Evolutionary conservation across 2,888 invertebrate genomes (phyloP).

Genomic region (Euzophera pinguis): DNA sequence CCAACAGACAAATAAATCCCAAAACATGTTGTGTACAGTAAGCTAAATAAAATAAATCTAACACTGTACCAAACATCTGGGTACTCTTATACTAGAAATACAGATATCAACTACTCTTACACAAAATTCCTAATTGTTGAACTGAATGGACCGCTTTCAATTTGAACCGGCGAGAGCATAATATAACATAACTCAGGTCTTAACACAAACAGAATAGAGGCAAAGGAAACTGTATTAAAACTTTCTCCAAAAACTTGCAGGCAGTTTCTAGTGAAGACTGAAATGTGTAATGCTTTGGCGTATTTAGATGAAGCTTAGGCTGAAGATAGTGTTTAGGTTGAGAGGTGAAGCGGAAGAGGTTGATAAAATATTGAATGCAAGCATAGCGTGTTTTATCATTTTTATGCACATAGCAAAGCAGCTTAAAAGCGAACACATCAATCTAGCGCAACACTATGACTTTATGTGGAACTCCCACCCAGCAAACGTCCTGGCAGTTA

Average conservation of each 20-base stretch:
- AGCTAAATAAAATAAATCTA: too few relatives aligned
- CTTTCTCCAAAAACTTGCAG: slow-evolving; percentile 40
- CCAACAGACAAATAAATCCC: too few relatives aligned
- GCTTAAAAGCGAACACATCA: too few relatives aligned
- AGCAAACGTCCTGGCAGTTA: too few relatives aligned
- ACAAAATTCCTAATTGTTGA: slow-evolving; percentile 2
- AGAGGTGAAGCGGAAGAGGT: not conserved
- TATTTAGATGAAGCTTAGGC: slow-evolving; percentile 20
- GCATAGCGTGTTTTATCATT: too few relatives aligned
- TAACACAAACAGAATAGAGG: slow-evolving; percentile 34
- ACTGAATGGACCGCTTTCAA: slow-evolving; percentile 8
- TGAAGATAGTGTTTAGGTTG: not conserved
- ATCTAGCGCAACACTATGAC: too few relatives aligned
- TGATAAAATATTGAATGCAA: too few relatives aligned
- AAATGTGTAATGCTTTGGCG: slow-evolving; percentile 17
- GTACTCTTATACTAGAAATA: not conserved
- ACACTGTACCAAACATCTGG: too few relatives aligned
- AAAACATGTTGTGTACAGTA: too few relatives aligned
- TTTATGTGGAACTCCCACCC: too few relatives aligned
- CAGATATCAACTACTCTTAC: not conserved
- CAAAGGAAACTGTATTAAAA: slow-evolving; percentile 52
- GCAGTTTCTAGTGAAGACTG: slow-evolving; percentile 8
- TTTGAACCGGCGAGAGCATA: slow-evolving; percentile 12
- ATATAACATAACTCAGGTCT: slow-evolving; percentile 31
- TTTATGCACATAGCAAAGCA: too few relatives aligned